Conservation (phyloP, 1,140 invertebrate genomes). For the Drosophila pectinifera region DNA sequence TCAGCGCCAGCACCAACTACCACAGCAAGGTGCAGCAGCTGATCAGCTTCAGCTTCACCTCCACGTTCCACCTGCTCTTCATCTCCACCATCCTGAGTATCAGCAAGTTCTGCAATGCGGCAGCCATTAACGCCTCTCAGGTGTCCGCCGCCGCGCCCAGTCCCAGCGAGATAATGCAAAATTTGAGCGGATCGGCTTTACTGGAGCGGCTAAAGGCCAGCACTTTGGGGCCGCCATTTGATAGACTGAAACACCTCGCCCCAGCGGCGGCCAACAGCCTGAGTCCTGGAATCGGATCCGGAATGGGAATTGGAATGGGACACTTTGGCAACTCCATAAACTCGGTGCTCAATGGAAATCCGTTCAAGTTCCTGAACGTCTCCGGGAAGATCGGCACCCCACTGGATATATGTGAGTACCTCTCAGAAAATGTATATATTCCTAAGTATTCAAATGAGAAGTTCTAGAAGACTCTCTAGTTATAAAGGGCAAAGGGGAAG, state of each 20-base stretch:
- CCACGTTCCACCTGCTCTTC: conserved; percentile 72
- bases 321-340: conserved; percentile 45
- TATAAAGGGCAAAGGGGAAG: too few species aligned
- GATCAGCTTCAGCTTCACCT: conserved; percentile 81
- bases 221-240: conserved; percentile 64
- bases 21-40: conserved; percentile 77
- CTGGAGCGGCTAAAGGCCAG: conserved; percentile 62
- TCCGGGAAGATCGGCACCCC: conserved; percentile 63
- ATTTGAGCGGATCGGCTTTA: conserved; percentile 59
- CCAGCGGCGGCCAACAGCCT: conserved; percentile 69
- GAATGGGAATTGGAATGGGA: conserved; percentile 34
- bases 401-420: conserved; percentile 67
- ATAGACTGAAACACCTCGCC: conserved; percentile 50
- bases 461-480: background rate
- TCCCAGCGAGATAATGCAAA: conserved; percentile 64
- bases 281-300: conserved; percentile 16
- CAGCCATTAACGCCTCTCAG: conserved; percentile 66
- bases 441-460: background rate
- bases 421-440: background rate
- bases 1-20: conserved; percentile 70
- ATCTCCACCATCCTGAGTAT: conserved; percentile 76
- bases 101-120: conserved; percentile 77
- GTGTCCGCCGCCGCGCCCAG: conserved; percentile 61
- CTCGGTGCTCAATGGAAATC: conserved; percentile 57
- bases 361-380: conserved; percentile 56